phyloP scores from a whole-genome alignment of 2,797 vertebrate genomes.

The Acanthornis magna region DNA sequence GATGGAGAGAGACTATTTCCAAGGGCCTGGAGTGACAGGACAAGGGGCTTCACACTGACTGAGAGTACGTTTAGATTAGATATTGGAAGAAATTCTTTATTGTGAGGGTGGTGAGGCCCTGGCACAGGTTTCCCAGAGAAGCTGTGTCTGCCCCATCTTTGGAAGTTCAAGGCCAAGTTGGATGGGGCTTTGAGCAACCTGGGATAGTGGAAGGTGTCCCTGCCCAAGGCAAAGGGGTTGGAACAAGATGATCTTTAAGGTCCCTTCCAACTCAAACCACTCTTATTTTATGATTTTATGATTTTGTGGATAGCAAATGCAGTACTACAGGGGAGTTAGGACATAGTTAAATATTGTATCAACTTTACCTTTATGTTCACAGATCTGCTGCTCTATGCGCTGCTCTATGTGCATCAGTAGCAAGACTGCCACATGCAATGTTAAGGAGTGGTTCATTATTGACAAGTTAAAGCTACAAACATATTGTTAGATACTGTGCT shows the following conservation, averaged over 20 bases:
- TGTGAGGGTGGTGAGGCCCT: accelerated
- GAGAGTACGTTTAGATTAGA: accelerated
- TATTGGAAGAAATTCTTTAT: background rate
- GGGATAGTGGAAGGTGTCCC: accelerated
- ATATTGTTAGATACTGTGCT: background rate
- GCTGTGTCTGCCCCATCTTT: accelerated
- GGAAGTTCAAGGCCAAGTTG: accelerated
- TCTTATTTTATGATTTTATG: background rate
- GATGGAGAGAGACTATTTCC: background rate
- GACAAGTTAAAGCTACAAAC: background rate
- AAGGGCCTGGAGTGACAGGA: accelerated
- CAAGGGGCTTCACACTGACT: no score
- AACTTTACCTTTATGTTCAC: background rate
- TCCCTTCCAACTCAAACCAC: background rate
- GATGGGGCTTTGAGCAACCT: accelerated
- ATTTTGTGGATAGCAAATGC: background rate
- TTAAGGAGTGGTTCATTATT: background rate
- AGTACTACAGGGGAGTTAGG: background rate
- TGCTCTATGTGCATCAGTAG: background rate
- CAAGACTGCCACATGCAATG: background rate
- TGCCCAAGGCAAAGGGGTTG: no score
- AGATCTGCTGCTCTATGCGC: background rate
- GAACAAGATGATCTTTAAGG: background rate
- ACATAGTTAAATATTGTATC: background rate
- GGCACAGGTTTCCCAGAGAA: background rate